A percentile compares a stretch with the other conserved stretches of the same genome.
Evolutionary conservation across 2,797 vertebrate species (phyloP).

Genomic region (Threskiornis aethiopicus): DNA sequence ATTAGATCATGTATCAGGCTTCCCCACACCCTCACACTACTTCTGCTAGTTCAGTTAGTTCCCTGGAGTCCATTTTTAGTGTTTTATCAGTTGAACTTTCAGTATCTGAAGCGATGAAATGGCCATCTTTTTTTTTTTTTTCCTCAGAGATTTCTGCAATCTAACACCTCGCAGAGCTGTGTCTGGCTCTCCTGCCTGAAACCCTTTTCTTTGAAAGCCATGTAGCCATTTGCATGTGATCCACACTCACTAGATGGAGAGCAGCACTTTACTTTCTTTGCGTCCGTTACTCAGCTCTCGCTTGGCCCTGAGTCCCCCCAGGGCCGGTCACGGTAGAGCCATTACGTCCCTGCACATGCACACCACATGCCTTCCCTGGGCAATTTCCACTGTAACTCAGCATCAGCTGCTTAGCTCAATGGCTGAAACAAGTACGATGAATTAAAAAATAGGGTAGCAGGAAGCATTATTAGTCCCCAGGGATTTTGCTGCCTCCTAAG

Average conservation of each 20-base stretch:
- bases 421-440: not conserved
- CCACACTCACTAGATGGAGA: not conserved
- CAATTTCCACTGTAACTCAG: not conserved
- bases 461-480: not conserved
- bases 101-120: not conserved
- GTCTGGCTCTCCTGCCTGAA: not conserved
- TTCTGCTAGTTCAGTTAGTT: not conserved
- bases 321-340: not conserved
- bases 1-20: not conserved
- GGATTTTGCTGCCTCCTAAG: not conserved
- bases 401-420: not conserved
- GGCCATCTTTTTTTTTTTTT: not conserved
- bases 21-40: not conserved
- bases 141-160: not conserved
- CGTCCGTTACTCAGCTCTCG: not conserved
- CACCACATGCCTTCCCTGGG: not conserved
- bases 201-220: not conserved
- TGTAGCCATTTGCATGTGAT: not conserved
- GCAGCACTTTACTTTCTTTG: not conserved
- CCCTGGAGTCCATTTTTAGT: not conserved
- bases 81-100: not conserved
- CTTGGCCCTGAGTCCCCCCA: not conserved
- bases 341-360: not conserved
- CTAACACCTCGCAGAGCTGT: not conserved
- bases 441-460: not conserved